Conservation (phyloP, 2,797 vertebrate species). For the Spondyliosoma cantharus region DNA sequence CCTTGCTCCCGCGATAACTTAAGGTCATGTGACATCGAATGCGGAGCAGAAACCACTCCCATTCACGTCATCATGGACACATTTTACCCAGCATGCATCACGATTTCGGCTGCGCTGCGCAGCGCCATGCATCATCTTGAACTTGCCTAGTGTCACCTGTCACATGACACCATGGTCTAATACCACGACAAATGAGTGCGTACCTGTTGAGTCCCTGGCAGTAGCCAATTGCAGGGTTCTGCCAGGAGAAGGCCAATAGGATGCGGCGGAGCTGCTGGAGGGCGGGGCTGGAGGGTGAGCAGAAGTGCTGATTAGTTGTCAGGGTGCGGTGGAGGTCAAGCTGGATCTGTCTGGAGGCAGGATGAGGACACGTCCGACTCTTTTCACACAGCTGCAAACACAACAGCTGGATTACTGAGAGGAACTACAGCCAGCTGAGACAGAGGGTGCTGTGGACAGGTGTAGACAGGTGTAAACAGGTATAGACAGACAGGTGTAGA, state of each 20-base stretch:
- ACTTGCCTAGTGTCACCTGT: constrained; percentile 9
- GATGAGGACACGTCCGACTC: constrained; percentile 82
- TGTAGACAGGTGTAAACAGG: not conserved
- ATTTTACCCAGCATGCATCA: no score
- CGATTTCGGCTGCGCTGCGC: no score
- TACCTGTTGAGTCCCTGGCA: constrained; percentile 96
- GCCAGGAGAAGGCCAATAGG: constrained; percentile 94
- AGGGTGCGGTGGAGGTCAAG: constrained; percentile 95
- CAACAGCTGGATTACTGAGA: constrained; percentile 11
- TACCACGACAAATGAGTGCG: no score
- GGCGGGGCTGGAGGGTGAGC: constrained; percentile 87
- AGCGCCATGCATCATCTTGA: no score
- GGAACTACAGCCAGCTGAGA: not conserved
- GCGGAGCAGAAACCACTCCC: no score
- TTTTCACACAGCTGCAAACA: constrained; percentile 83
- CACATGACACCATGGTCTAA: not conserved
- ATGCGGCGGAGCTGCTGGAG: constrained; percentile 90
- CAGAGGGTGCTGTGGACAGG: not conserved
- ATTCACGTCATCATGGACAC: no score
- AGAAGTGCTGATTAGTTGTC: constrained; percentile 91
- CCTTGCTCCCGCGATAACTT: no score
- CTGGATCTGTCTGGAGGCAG: constrained; percentile 93
- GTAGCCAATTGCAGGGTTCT: constrained; percentile 92
- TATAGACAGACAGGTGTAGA: not conserved
- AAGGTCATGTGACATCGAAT: no score